Percentiles rank a stretch among this genome's conserved stretches.
phyloP scores from a whole-genome alignment of 1,140 invertebrate species.

The Cylas formicarius region DNA sequence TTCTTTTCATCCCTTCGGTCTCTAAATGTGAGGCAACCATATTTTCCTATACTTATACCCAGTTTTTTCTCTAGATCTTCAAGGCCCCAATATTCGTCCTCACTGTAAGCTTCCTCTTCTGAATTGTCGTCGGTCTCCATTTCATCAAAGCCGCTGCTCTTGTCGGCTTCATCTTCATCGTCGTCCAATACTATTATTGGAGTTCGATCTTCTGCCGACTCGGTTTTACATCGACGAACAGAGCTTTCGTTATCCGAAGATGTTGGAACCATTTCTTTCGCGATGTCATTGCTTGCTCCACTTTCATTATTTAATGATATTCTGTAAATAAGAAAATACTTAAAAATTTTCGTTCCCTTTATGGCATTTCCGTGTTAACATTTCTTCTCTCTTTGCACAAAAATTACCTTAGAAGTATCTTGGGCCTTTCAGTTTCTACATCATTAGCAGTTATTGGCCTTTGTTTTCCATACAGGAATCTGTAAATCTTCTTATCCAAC shows the following conservation, averaged over 20 bases:
- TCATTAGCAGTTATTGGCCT: too few species aligned
- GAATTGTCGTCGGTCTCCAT: not conserved
- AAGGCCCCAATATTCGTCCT: conserved; percentile 15
- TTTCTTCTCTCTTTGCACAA: not conserved
- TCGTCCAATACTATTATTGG: too few species aligned
- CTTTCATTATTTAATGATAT: not conserved
- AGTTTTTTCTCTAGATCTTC: conserved; percentile 10
- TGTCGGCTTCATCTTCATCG: not conserved
- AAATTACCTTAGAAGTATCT: too few species aligned
- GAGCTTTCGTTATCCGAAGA: too few species aligned
- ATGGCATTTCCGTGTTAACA: not conserved
- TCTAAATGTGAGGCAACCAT: too few species aligned
- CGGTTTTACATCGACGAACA: too few species aligned
- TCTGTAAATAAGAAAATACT: not conserved
- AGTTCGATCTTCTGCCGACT: too few species aligned
- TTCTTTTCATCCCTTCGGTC: too few species aligned
- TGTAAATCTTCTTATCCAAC: conserved; percentile 15
- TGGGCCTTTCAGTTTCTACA: too few species aligned
- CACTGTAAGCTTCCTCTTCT: too few species aligned
- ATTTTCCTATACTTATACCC: conserved; percentile 9
- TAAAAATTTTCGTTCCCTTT: conserved; percentile 1
- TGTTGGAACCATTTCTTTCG: too few species aligned
- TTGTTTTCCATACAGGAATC: conserved; percentile 12
- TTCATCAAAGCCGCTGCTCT: not conserved
- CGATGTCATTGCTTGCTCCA: not conserved